Evolutionary conservation across 1,140 invertebrate species (phyloP).

Genomic region (Eurosta solidaginis): DNA sequence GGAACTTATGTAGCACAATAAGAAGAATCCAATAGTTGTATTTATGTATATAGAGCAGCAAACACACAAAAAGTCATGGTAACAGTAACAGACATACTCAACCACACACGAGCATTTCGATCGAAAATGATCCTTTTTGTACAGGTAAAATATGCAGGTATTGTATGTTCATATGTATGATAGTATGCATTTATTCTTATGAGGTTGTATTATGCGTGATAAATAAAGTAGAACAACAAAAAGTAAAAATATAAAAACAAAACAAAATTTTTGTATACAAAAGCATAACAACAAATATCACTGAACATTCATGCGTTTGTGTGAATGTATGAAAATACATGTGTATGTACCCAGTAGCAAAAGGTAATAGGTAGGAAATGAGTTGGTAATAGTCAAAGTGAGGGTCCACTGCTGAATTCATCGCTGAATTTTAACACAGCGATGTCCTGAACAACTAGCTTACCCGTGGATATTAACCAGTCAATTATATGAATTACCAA

Average conservation of each 20-base stretch:
- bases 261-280: neutral
- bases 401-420: neutral
- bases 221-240: neutral
- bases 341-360: neutral
- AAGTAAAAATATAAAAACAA: neutral
- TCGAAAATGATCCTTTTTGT: too few species aligned
- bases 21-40: slow-evolving; percentile 8
- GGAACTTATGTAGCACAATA: slow-evolving; percentile 20
- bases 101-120: too few species aligned
- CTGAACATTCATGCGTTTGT: neutral
- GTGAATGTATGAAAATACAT: neutral
- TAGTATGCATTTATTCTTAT: too few species aligned
- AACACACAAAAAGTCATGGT: too few species aligned
- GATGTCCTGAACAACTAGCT: too few species aligned
- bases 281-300: slow-evolving; percentile 11
- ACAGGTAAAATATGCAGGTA: too few species aligned
- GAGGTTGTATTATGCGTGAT: too few species aligned
- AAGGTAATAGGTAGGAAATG: neutral
- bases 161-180: too few species aligned
- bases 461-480: too few species aligned
- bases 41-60: neutral
- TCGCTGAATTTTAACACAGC: too few species aligned
- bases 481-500: too few species aligned
- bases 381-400: neutral
- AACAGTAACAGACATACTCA: too few species aligned